These are phyloP conservation scores for Pantelozetes paolii DNA, from an alignment of 2,888 invertebrate genomes.

Conservation along the genomic window DNA sequence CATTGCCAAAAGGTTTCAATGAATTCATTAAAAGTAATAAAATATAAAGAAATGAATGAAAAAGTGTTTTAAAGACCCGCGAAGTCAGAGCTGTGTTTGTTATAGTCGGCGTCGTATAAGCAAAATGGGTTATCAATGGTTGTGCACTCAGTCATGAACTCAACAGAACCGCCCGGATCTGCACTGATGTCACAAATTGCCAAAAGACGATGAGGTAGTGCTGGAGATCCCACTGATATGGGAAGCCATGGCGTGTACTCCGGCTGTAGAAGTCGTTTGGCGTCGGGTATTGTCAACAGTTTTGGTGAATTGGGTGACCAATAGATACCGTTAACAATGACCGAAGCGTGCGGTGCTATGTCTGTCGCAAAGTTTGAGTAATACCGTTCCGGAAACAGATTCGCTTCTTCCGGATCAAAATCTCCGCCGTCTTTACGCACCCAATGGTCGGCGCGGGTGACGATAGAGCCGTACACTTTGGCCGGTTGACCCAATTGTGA, in stretches of 20 bases:
- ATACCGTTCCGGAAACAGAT: conserved; percentile 85
- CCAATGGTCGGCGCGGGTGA: conserved; percentile 86
- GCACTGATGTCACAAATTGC: conserved; percentile 96
- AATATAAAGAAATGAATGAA: no score
- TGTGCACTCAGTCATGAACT: conserved; percentile 99
- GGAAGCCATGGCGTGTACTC: conserved; percentile 84
- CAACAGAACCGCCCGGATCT: conserved; percentile 96
- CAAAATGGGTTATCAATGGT: conserved; percentile 99
- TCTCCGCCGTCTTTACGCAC: conserved; percentile 84
- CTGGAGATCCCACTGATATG: conserved; percentile 72
- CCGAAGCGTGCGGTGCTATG: conserved; percentile 95
- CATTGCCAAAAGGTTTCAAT: no score
- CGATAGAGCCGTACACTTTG: conserved; percentile 94
- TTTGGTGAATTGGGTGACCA: conserved; percentile 98
- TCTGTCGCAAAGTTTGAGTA: conserved; percentile 86
- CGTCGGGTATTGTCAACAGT: conserved; percentile 92
- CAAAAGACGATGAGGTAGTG: conserved; percentile 82
- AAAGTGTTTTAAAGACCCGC: neutral
- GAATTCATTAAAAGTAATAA: no score
- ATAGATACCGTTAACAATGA: conserved; percentile 96
- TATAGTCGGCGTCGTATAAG: conserved; percentile 97
- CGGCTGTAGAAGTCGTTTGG: conserved; percentile 83
- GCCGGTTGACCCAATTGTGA: conserved; percentile 93
- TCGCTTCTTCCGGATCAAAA: conserved; percentile 84
- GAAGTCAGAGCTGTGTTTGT: conserved; percentile 59